Percentiles rank a stretch among this genome's conserved stretches.
Conservation (phyloP, 2,797 vertebrate species). For the Coregonus suidteri region DNA sequence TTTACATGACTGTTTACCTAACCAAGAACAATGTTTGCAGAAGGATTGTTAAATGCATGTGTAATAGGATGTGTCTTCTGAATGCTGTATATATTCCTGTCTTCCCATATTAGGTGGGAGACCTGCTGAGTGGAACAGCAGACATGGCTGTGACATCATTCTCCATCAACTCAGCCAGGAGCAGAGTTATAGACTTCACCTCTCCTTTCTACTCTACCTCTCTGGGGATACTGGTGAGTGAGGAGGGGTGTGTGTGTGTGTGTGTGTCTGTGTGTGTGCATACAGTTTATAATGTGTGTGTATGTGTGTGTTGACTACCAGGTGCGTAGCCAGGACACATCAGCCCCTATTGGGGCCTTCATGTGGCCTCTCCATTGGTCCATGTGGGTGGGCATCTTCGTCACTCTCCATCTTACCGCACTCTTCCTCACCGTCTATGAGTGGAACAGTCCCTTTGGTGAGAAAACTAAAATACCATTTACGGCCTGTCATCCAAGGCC, state of each 20-base stretch:
- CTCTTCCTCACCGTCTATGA: slow-evolving; percentile 96
- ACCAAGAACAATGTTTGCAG: too few species aligned
- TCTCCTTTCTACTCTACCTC: slow-evolving; percentile 98
- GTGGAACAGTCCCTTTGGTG: slow-evolving; percentile 92
- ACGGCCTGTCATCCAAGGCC: neutral
- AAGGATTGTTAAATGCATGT: neutral
- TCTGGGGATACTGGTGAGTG: slow-evolving; percentile 86
- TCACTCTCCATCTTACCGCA: slow-evolving; percentile 88
- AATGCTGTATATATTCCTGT: neutral
- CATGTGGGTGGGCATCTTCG: slow-evolving; percentile 95
- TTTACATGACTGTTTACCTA: too few species aligned
- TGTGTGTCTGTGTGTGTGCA: neutral
- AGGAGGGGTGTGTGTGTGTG: neutral
- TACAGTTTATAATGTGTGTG: neutral
- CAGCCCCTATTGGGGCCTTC: slow-evolving; percentile 90
- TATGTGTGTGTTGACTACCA: slow-evolving; percentile 27
- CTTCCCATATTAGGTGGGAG: slow-evolving; percentile 72
- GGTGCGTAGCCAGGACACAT: slow-evolving; percentile 86
- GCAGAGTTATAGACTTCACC: slow-evolving; percentile 93
- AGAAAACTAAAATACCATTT: neutral
- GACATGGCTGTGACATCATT: slow-evolving; percentile 96
- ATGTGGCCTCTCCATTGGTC: slow-evolving; percentile 98
- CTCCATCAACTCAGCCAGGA: slow-evolving; percentile 92
- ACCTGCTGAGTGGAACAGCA: slow-evolving; percentile 85
- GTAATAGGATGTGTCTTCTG: neutral